phyloP scores from a whole-genome alignment of 2,113 vertebrate genomes.

The Ibidorhyncha struthersii region DNA sequence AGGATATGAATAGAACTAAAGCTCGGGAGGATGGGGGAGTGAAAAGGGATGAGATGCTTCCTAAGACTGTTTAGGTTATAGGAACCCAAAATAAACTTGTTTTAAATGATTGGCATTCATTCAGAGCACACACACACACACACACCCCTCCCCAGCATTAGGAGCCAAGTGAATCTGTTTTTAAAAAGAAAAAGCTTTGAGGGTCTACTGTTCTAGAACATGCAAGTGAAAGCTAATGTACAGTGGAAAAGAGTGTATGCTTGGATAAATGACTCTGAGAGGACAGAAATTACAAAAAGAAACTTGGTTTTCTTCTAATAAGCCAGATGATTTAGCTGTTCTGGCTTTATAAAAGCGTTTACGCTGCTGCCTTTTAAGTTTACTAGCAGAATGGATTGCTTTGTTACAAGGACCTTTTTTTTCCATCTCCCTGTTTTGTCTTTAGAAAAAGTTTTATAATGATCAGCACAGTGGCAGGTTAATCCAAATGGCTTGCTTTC shows the following conservation, averaged over 20 bases:
- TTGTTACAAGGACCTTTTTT: not conserved
- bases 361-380: not conserved
- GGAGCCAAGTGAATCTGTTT: constrained; percentile 2
- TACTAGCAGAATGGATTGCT: not conserved
- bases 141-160: not conserved
- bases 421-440: not conserved
- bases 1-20: not conserved
- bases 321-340: not conserved
- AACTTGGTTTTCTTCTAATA: not conserved
- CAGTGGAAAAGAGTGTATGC: not conserved
- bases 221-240: constrained; percentile 18
- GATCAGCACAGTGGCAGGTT: not conserved
- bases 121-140: not conserved
- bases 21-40: not conserved
- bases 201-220: not conserved
- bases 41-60: not conserved
- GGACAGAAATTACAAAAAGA: not conserved
- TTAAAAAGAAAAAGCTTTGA: not conserved
- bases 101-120: constrained; percentile 16
- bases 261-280: not conserved
- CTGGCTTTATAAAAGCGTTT: not conserved
- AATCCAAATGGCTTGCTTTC: not conserved
- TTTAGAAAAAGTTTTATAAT: not conserved
- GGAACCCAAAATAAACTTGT: not conserved
- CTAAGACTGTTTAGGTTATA: not conserved